These are phyloP conservation scores for Cebus imitator DNA, from an alignment of 2,113 vertebrate species.

Conservation along the genomic window DNA sequence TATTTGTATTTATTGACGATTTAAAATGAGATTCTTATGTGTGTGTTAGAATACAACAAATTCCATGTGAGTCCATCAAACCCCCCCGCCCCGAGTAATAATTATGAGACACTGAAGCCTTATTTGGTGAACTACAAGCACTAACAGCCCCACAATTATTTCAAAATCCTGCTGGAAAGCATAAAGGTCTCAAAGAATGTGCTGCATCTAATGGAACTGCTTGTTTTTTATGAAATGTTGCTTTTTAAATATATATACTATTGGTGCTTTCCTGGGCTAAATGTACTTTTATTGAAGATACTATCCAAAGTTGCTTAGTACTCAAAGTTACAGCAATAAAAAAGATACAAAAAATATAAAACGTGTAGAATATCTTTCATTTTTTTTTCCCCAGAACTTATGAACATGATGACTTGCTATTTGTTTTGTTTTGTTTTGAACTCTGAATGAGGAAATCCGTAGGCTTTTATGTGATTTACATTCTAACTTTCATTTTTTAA, in stretches of 20 bases:
- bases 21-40: slow-evolving; percentile 54
- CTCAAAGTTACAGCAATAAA: background rate
- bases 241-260: slow-evolving; percentile 25
- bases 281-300: slow-evolving; percentile 53
- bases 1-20: slow-evolving; percentile 53
- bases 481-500: slow-evolving; percentile 35
- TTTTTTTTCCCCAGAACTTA: slow-evolving; percentile 43
- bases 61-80: slow-evolving; percentile 9
- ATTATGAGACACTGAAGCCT: slow-evolving; percentile 53
- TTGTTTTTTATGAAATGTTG: slow-evolving; percentile 47
- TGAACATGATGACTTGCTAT: background rate
- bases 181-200: slow-evolving; percentile 43
- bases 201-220: slow-evolving; percentile 19
- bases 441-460: background rate
- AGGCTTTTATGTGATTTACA: slow-evolving; percentile 5
- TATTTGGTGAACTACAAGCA: slow-evolving; percentile 17
- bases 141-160: background rate
- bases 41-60: slow-evolving; percentile 26
- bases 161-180: slow-evolving; percentile 52
- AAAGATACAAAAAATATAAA: slow-evolving; percentile 46
- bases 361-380: background rate
- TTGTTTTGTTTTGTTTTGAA: background rate
- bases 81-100: slow-evolving; percentile 8
- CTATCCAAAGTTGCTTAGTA: slow-evolving; percentile 43
- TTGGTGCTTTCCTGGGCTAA: slow-evolving; percentile 60